Base-by-base conservation (phyloP, 92 coral and sea anemone genomes). In the Galaxea fascicularis region DNA sequence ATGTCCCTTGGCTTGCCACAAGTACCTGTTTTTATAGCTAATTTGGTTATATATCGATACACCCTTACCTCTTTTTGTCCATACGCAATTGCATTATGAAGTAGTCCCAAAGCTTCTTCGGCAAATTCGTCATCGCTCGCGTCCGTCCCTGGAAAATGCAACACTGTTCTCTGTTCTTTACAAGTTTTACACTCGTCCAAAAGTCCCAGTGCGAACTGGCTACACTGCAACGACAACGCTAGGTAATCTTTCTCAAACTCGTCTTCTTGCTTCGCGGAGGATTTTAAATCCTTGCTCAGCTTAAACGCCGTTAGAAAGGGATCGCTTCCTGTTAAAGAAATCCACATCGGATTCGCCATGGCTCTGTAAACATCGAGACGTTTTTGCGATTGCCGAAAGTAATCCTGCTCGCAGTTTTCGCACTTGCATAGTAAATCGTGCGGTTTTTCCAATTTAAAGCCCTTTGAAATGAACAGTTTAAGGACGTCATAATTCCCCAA, bases 1-100 rank as follows among this genome's bases (percentile, higher is more conserved):
- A n/a, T 71, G 66, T 66, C 73, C 24, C 22, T 71, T 62, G 62
- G 44, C 51, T 47, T 16, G 16, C 0, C 44, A 16, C 25, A 51
- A 66, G 60, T 51, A 79, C 84, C 53, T 79, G 75, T 79, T 67
- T 25, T 68, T 28, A 35, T 28, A 68, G 59, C 58, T 82, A 82
- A 82, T 82, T 71, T 57, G 58, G 71, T 82, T 71, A 31, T 22
- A 24, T 29, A 53, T 59, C 46, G 46, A 44, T 20, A 39, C 10
- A 15, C 25, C 3, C 95, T 78, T 82, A 97, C 99, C 99, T 97
- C 99, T 86, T 97, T 97, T 54, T 97, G 99, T 57, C 95, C 93
- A 82, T 80, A 92, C 4, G 95, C 88, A 75, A 97, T 95, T 1
- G 99, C 99, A 67, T 88, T 86, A 62, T 97, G 93, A 8, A 97